Conservation (phyloP, 1,140 invertebrate species). For the Solenopsis fugax region DNA sequence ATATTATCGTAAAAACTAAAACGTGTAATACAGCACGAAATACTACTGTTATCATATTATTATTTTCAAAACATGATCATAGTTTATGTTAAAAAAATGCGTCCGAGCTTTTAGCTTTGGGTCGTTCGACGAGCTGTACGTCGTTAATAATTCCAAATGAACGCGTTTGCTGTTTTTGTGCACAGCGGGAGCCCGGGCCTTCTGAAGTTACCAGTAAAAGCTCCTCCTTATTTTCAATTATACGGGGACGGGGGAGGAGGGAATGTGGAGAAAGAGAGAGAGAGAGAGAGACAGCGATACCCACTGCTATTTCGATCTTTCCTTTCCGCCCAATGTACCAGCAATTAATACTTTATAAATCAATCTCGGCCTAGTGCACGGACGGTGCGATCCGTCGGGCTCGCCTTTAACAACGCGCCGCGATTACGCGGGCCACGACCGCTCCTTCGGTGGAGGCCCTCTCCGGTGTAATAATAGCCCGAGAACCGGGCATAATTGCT, state of each 20-base stretch:
- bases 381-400: not conserved
- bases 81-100: not conserved
- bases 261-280: not conserved
- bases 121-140: not conserved
- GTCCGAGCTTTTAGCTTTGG: not conserved
- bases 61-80: not conserved
- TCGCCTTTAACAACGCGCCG: constrained; percentile 75
- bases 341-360: constrained; percentile 83
- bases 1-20: not conserved
- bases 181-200: not conserved
- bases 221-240: constrained; percentile 64
- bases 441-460: constrained; percentile 67
- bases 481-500: constrained; percentile 80
- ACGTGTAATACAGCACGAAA: not conserved
- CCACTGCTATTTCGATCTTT: not conserved
- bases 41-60: not conserved
- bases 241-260: not conserved
- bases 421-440: constrained; percentile 76
- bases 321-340: not conserved
- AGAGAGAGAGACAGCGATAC: not conserved
- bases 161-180: not conserved
- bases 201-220: constrained; percentile 12
- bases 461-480: constrained; percentile 80
- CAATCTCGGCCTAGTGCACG: constrained; percentile 68
- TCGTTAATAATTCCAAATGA: constrained; percentile 24